These are phyloP conservation scores for Stomatorhinus walkeri DNA, from an alignment of 2,797 vertebrate species.

Conservation along the genomic window DNA sequence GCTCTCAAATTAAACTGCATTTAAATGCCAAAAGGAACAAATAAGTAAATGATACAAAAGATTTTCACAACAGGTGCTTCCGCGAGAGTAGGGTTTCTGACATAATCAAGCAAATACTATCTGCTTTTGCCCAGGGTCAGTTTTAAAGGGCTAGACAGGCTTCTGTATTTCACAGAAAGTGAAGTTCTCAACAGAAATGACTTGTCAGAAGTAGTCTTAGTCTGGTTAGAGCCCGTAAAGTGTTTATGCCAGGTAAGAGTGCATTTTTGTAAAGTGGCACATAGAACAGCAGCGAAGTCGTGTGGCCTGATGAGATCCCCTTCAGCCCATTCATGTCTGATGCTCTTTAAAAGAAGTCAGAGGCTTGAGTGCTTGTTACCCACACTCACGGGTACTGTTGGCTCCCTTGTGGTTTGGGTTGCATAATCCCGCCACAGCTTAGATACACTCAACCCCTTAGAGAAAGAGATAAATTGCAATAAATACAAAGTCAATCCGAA, in stretches of 20 bases:
- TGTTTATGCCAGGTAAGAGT: background rate
- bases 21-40: background rate
- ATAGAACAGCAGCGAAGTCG: background rate
- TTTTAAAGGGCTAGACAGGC: background rate
- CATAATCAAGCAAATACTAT: background rate
- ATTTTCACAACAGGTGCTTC: background rate
- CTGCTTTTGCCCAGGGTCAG: background rate
- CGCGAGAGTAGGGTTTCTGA: background rate
- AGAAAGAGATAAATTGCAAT: background rate
- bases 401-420: background rate
- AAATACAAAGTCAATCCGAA: background rate
- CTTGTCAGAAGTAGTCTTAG: background rate
- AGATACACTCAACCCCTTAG: background rate
- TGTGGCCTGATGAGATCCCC: background rate
- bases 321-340: background rate
- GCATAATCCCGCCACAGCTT: background rate
- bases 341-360: background rate
- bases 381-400: background rate
- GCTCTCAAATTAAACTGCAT: background rate
- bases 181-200: background rate
- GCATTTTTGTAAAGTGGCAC: background rate
- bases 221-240: background rate
- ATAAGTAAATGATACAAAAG: background rate
- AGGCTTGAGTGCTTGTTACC: background rate
- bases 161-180: background rate